Evolutionary conservation across 2,888 invertebrate species (phyloP).

Genomic region (Tyria jacobaeae): DNA sequence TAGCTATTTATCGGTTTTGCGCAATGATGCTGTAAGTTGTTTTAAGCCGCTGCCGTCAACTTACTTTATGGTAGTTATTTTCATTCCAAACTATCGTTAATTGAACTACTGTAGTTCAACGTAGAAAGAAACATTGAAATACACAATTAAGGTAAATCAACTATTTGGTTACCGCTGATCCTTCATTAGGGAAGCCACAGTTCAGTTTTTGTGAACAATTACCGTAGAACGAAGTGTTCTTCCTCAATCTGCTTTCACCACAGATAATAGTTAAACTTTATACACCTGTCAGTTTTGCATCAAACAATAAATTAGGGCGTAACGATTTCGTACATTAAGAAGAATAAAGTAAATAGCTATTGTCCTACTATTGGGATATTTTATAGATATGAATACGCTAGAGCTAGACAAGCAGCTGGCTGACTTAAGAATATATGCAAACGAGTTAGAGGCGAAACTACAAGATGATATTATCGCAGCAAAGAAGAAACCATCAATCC

Average conservation of each 20-base stretch:
- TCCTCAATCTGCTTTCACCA: constrained; percentile 24
- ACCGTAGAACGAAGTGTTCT: constrained; percentile 19
- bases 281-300: constrained; percentile 36
- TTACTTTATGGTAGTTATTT: too few relatives aligned
- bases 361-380: constrained; percentile 22
- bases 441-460: constrained; percentile 81
- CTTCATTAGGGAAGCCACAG: too few relatives aligned
- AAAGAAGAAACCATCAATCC: constrained; percentile 81
- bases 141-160: too few relatives aligned
- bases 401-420: constrained; percentile 81
- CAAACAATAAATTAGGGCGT: constrained; percentile 52
- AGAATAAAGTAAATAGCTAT: constrained; percentile 34
- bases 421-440: constrained; percentile 81
- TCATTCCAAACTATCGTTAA: too few relatives aligned
- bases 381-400: constrained; percentile 75
- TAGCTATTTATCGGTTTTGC: too few relatives aligned
- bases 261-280: constrained; percentile 39
- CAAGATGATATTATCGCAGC: constrained; percentile 82
- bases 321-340: constrained; percentile 33
- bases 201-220: neutral
- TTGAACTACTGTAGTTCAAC: too few relatives aligned
- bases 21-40: too few relatives aligned
- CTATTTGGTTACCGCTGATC: too few relatives aligned
- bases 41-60: too few relatives aligned
- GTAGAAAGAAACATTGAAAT: too few relatives aligned